Evolutionary conservation across 2,113 vertebrate species (phyloP), one percentile per base, ranked within the genome.

Genomic region (Hemiprocne comata): DNA sequence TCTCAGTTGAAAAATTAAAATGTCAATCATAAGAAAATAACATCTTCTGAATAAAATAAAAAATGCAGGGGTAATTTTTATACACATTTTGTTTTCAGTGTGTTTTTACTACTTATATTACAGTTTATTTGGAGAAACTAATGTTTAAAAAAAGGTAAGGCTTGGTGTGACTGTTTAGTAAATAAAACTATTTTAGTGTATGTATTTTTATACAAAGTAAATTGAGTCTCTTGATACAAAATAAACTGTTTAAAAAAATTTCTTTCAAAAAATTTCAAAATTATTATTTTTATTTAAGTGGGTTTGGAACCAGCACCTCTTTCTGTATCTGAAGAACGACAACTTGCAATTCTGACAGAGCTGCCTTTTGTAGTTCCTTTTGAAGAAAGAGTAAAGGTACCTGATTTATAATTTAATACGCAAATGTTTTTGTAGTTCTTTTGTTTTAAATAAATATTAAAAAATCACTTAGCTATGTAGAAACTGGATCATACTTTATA

Each of bases 321-420:
- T 82, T 99, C 99, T 2, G 99, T 99, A 64, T 99, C 99, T 5
- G 99, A 99, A 95, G 99, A 99, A 93, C 97, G 99, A 89, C 99
- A 99, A 33, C 98, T 99, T 73, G 99, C 99, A 96, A 98, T 99
- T 97, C 98, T 99, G 90, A 99, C 99, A 11, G 99, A 99, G 92
- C 98, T 99, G 58, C 99, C 99, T 8, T 99, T 99, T 61, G 99
- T 99, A 61, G 99, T 99, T 93, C 99, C 99, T 31, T 99, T 99
- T 90, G 99, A 99, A 97, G 99, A 99, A 96, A 98, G 99, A 96
- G 99, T 99, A n/a, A 99, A 99, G 99, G 99, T 99, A 98, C 13
- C 89, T 44, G 4, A 46, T 80, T 73, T 87, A 71, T 87, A 46
- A 88, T 78, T 93, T 87, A 62, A 50, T 55, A 19, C 42, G 5